Percentiles rank a stretch among this genome's conserved stretches.
Conservation (phyloP, 2,113 vertebrate genomes). For the Psephotus haematonotus region DNA sequence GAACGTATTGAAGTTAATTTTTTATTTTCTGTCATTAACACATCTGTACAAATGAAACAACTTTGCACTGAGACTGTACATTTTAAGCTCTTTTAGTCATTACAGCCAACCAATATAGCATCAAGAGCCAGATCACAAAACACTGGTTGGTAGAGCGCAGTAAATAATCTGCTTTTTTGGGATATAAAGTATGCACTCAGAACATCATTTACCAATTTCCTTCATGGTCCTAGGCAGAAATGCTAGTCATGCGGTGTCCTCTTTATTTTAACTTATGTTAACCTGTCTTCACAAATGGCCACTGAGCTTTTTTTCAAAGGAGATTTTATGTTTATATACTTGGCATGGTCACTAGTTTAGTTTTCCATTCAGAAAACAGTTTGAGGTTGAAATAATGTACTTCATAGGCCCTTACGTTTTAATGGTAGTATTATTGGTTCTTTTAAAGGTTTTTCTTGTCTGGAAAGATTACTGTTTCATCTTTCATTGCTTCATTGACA, state of each 20-base stretch:
- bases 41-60: background rate
- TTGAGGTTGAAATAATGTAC: background rate
- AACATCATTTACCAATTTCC: background rate
- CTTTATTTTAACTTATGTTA: background rate
- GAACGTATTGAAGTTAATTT: background rate
- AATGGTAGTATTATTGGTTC: background rate
- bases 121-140: background rate
- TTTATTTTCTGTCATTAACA: background rate
- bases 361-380: background rate
- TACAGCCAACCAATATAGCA: background rate
- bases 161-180: background rate
- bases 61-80: background rate
- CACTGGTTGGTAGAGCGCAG: background rate
- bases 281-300: background rate
- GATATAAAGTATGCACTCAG: background rate
- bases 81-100: background rate
- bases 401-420: background rate
- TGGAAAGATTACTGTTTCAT: background rate
- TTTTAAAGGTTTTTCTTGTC: slow-evolving; percentile 3
- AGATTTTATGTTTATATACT: background rate
- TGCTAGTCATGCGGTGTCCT: background rate
- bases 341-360: background rate
- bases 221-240: background rate
- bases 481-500: background rate
- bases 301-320: background rate